Evolutionary conservation across 2,797 vertebrate genomes (phyloP), one percentile per base, ranked within the genome.

Genomic region (Lutjanus campechanus): DNA sequence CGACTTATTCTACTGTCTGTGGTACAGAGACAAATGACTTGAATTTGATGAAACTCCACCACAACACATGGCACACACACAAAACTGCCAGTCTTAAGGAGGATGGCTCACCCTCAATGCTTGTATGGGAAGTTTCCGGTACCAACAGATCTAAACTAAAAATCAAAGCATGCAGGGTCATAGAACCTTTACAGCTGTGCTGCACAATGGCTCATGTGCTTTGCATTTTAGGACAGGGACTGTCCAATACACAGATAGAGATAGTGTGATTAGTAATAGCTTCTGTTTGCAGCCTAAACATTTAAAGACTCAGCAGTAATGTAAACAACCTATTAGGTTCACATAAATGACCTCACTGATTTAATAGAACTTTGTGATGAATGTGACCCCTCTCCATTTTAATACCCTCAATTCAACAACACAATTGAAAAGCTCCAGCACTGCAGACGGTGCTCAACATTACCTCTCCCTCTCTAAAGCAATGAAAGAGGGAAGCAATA

Each of bases 341-440:
- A 46, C 11, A 59, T 61, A n/a, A 80, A 56, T 40, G 19, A 73
- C 8, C 8, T 53, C 44, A 60, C 1, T 58, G 59, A 84, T 73
- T 69, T 36, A 71, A 65, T 2, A 54, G 20, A 62, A 46, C 19
- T 19, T 36, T 71, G 19, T 53, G 22, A 61, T 60, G 36, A 53
- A 76, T 29, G 25, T 59, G 76, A 83, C 46, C 29, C 36, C 56
- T 73, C 54, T 73, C 41, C 1, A 58, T 16, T 53, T 75, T 11
- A 75, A 71, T 59, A 54, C 40, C 20, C 36, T 49, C n/a, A 67
- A 43, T 79, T 79, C 60, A 78, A 51, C 68, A 79, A 46, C 55
- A 67, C 6, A 29, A 66, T 44, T 74, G 43, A 79, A 67, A 68
- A 25, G 51, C 66, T 66, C 5, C 20, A 41, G 49, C 17, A 54